Evolutionary conservation across 2,888 invertebrate genomes (phyloP).

Genomic region (Heliconius ethilla): DNA sequence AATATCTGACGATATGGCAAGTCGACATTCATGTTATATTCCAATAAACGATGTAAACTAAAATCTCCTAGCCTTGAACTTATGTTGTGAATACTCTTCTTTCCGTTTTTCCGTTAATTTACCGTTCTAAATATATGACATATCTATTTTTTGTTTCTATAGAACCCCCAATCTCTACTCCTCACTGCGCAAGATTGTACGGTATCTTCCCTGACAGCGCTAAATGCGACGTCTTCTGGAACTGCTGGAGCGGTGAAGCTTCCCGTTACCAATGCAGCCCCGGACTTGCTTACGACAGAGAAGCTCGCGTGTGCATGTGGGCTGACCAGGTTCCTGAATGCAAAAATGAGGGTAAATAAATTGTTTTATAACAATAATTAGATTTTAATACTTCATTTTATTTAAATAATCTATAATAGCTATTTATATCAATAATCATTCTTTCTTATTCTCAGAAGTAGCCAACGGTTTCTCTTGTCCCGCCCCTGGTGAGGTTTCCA

Average conservation of each 20-base stretch:
- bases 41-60: slow-evolving; percentile 3
- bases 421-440: slow-evolving; percentile 4
- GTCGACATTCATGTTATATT: slow-evolving; percentile 30
- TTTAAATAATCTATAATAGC: too few relatives aligned
- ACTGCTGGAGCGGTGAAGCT: slow-evolving; percentile 97
- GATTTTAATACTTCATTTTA: neutral
- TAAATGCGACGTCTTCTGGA: slow-evolving; percentile 97
- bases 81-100: neutral
- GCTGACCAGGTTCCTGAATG: slow-evolving; percentile 97
- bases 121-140: neutral
- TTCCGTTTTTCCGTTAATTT: neutral
- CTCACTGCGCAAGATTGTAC: slow-evolving; percentile 93
- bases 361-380: neutral
- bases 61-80: slow-evolving; percentile 29
- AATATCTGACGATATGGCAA: slow-evolving; percentile 26
- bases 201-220: slow-evolving; percentile 94
- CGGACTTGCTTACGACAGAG: slow-evolving; percentile 95
- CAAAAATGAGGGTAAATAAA: slow-evolving; percentile 89
- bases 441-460: slow-evolving; percentile 85
- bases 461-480: slow-evolving; percentile 95
- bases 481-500: slow-evolving; percentile 89
- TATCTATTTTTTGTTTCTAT: slow-evolving; percentile 42
- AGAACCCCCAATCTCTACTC: slow-evolving; percentile 92
- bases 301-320: slow-evolving; percentile 97
- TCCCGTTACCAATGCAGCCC: slow-evolving; percentile 97